Evolutionary conservation across 2,888 invertebrate genomes (phyloP).

Genomic region (Tenthredo notha): DNA sequence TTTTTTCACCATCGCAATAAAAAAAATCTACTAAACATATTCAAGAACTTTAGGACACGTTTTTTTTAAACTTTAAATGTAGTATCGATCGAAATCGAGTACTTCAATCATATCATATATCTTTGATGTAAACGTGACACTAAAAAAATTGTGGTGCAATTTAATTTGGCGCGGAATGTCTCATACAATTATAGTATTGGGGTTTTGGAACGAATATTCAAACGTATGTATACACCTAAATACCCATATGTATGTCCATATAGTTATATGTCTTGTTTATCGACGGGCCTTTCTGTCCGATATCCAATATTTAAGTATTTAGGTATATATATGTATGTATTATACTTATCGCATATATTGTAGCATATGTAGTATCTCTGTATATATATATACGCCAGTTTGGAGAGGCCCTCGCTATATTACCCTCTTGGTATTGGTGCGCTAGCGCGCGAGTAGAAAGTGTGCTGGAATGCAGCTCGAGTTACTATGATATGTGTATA

Average conservation of each 20-base stretch:
- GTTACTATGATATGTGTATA: neutral
- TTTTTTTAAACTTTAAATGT: too few species aligned
- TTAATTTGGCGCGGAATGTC: neutral
- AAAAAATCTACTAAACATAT: too few species aligned
- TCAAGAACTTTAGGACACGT: too few species aligned
- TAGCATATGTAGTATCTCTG: neutral
- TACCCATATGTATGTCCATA: neutral
- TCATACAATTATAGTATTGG: neutral
- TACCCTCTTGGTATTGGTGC: neutral
- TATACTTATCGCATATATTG: neutral
- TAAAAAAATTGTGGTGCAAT: neutral
- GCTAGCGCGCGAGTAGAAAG: slow-evolving; percentile 43
- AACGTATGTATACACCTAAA: neutral
- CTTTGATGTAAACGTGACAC: neutral
- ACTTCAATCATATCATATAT: neutral
- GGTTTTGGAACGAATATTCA: neutral
- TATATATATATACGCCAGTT: neutral
- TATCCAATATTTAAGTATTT: slow-evolving; percentile 3
- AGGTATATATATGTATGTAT: neutral
- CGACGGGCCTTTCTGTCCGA: neutral
- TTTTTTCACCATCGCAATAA: too few species aligned
- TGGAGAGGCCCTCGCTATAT: neutral
- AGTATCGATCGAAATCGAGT: too few species aligned
- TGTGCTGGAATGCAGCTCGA: slow-evolving; percentile 53
- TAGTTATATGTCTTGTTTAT: neutral